phyloP scores from a whole-genome alignment of 2,888 invertebrate genomes.

The Drosophila prostipennis region DNA sequence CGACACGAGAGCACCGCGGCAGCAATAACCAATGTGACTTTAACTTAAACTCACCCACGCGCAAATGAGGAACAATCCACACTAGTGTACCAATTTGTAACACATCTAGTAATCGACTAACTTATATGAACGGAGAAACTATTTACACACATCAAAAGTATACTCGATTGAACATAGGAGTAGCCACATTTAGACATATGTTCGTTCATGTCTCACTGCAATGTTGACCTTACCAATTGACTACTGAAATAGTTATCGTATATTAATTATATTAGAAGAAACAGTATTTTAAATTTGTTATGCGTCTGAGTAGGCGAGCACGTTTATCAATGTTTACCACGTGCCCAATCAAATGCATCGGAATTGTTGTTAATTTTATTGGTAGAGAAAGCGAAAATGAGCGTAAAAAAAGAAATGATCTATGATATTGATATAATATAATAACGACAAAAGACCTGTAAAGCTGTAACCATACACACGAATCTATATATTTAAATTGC shows the following conservation, averaged over 20 bases:
- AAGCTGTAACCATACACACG: slow-evolving; percentile 39
- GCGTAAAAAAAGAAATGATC: slow-evolving; percentile 31
- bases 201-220: slow-evolving; percentile 55
- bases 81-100: slow-evolving; percentile 56
- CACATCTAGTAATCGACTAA: slow-evolving; percentile 57
- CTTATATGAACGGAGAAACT: slow-evolving; percentile 35
- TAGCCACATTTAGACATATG: slow-evolving; percentile 14
- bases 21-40: slow-evolving; percentile 32
- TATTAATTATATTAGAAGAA: slow-evolving; percentile 49
- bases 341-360: slow-evolving; percentile 58
- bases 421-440: slow-evolving; percentile 52
- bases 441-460: slow-evolving; percentile 74
- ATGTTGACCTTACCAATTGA: slow-evolving; percentile 69
- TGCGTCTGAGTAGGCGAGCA: slow-evolving; percentile 56
- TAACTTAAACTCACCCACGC: slow-evolving; percentile 43
- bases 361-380: slow-evolving; percentile 75
- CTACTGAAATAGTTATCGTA: slow-evolving; percentile 56
- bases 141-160: slow-evolving; percentile 33
- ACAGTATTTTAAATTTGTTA: slow-evolving; percentile 69
- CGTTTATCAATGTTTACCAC: slow-evolving; percentile 64
- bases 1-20: slow-evolving; percentile 29
- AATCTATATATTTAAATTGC: slow-evolving; percentile 64
- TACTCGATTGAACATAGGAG: slow-evolving; percentile 17
- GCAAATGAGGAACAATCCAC: slow-evolving; percentile 59
- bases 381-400: slow-evolving; percentile 47